Conservation (phyloP, 2,888 invertebrate species). For the Drosophila algonquin region DNA sequence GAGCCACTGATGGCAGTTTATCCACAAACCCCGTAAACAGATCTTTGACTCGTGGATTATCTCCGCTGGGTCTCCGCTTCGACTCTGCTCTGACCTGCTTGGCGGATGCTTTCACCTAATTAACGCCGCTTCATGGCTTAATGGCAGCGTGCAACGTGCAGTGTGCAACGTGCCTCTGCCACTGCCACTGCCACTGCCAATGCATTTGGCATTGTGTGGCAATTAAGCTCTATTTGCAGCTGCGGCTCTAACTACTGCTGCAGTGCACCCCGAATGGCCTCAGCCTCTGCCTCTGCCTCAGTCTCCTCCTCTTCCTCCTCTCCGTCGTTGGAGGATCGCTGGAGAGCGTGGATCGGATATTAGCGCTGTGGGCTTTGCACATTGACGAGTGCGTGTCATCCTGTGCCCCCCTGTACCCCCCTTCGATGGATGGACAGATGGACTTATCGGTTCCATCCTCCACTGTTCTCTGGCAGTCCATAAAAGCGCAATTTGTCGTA, state of each 20-base stretch:
- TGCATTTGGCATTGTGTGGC: constrained; percentile 65
- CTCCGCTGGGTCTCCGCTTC: constrained; percentile 1
- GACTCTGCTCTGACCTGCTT: constrained; percentile 26
- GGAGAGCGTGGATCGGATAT: constrained; percentile 49
- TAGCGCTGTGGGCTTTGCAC: constrained; percentile 66
- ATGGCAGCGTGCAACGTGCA: constrained; percentile 8
- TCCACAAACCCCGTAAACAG: too few species aligned
- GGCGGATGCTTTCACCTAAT: constrained; percentile 71
- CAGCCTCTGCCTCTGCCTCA: constrained; percentile 13
- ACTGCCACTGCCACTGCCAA: constrained; percentile 30
- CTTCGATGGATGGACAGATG: too few species aligned
- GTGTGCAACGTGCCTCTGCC: constrained; percentile 7
- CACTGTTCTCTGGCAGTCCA: constrained; percentile 56
- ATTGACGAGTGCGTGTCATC: constrained; percentile 51
- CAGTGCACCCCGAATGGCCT: constrained; percentile 8
- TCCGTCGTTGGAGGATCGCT: constrained; percentile 13
- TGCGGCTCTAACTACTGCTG: constrained; percentile 39
- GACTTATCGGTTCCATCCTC: background rate
- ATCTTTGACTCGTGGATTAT: background rate
- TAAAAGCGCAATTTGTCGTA: constrained; percentile 81
- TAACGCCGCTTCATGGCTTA: constrained; percentile 56
- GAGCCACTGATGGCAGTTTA: too few species aligned
- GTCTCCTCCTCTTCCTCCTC: constrained; percentile 16
- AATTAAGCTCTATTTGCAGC: constrained; percentile 64
- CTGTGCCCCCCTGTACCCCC: background rate